These are phyloP conservation scores for Ischnura elegans DNA, from an alignment of 2,888 invertebrate species.

Conservation along the genomic window DNA sequence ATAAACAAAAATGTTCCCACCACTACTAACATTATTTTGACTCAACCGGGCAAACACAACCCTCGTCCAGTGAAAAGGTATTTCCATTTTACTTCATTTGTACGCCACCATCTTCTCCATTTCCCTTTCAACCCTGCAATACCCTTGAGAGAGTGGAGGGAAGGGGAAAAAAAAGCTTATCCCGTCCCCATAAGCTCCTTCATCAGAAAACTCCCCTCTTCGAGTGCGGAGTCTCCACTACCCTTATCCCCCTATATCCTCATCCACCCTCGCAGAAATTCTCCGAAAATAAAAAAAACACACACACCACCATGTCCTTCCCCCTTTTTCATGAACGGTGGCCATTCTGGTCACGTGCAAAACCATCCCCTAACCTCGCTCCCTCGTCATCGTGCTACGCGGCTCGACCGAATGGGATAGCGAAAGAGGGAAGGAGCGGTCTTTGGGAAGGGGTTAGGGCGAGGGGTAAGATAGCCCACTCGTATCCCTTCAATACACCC, in stretches of 20 bases:
- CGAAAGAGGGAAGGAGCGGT: background rate
- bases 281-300: background rate
- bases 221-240: background rate
- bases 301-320: background rate
- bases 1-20: no score
- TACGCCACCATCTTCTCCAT: background rate
- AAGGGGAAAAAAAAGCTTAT: conserved; percentile 21
- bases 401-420: conserved; percentile 36
- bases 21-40: no score
- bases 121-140: conserved; percentile 1
- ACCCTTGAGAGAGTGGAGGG: no score
- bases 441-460: background rate
- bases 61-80: background rate
- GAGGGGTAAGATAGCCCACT: background rate
- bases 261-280: background rate
- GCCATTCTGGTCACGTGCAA: conserved; percentile 60
- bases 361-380: background rate
- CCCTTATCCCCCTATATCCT: background rate
- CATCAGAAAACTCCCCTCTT: background rate
- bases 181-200: background rate
- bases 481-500: background rate
- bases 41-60: background rate
- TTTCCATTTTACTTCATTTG: background rate
- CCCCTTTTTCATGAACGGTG: background rate
- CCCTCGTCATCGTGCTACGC: background rate